Conservation (phyloP, 2,888 invertebrate species). For the Platypus cylindrus region DNA sequence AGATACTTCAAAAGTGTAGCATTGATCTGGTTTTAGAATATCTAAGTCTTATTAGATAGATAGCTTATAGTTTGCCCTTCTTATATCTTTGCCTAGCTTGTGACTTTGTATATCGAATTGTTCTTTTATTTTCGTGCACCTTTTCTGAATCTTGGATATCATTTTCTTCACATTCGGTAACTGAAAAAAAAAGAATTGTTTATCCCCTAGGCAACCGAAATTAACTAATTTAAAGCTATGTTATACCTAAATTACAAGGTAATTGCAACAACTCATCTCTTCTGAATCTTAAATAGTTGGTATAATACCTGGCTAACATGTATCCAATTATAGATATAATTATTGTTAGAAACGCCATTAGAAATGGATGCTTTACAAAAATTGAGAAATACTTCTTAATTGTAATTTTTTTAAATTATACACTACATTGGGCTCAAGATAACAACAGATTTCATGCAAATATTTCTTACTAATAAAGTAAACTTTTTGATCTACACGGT, state of each 20-base stretch:
- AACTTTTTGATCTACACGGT: too few species aligned
- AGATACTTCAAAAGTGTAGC: too few species aligned
- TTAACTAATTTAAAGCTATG: conserved; percentile 8
- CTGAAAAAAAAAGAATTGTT: conserved; percentile 11
- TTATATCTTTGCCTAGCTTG: conserved; percentile 63
- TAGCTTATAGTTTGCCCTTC: conserved; percentile 51
- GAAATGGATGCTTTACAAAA: conserved; percentile 51
- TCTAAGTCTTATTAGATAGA: neutral
- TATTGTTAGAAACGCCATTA: conserved; percentile 59
- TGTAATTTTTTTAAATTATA: too few species aligned
- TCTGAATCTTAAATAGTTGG: conserved; percentile 42
- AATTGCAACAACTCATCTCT: conserved; percentile 41
- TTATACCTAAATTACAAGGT: conserved; percentile 37
- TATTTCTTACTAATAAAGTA: too few species aligned
- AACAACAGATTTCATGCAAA: too few species aligned
- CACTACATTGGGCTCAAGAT: too few species aligned
- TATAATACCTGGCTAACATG: conserved; percentile 47
- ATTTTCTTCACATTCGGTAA: conserved; percentile 14
- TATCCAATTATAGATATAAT: conserved; percentile 54
- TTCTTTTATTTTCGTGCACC: conserved; percentile 29
- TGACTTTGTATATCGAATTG: conserved; percentile 54
- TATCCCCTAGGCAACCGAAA: conserved; percentile 2
- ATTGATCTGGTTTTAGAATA: too few species aligned
- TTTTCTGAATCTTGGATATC: conserved; percentile 21
- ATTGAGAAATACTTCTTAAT: conserved; percentile 1